Evolutionary conservation across 2,797 vertebrate genomes (phyloP).

Genomic region (Phrynocephalus forsythii): DNA sequence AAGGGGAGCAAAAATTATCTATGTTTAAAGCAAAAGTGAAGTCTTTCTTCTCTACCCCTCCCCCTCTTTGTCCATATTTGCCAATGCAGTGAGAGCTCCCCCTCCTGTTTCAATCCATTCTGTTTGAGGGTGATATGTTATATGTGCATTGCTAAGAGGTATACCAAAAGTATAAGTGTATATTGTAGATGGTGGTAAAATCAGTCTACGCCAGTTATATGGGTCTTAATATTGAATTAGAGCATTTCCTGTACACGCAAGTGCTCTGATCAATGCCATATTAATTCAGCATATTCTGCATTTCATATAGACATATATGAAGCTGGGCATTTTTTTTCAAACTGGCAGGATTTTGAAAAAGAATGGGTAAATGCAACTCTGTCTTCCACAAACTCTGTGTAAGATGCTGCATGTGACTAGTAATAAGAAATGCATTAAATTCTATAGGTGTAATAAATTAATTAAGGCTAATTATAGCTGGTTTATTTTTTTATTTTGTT

Average conservation of each 20-base stretch:
- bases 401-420: background rate
- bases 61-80: conserved; percentile 14
- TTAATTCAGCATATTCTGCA: background rate
- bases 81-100: conserved; percentile 51
- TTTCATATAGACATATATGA: background rate
- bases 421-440: no score
- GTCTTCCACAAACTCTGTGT: background rate
- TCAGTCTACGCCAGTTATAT: background rate
- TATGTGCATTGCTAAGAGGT: background rate
- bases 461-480: background rate
- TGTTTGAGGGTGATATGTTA: background rate
- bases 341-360: background rate
- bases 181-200: background rate
- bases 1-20: background rate
- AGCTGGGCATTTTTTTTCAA: background rate
- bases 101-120: conserved; percentile 44
- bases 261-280: background rate
- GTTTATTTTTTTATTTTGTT: background rate
- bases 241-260: background rate
- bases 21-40: background rate
- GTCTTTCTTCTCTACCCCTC: background rate
- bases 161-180: background rate
- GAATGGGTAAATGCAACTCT: background rate
- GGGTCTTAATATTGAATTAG: background rate
- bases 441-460: background rate